Conservation (phyloP, 1,140 invertebrate genomes). For the Lucilia cuprina region DNA sequence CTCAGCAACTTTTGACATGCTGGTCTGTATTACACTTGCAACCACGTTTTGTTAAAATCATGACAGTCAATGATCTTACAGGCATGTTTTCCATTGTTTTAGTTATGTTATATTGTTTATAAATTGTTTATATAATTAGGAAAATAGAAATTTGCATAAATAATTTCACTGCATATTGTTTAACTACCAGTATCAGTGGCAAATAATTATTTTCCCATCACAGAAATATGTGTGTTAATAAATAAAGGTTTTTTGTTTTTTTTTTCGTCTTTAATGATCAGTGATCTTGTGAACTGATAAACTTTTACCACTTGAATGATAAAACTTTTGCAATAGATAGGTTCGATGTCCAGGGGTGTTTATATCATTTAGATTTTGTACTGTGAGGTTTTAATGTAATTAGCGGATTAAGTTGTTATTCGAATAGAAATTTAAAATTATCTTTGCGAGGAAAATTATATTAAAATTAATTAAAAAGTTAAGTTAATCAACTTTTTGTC, state of each 20-base stretch:
- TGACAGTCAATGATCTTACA: background rate
- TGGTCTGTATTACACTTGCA: background rate
- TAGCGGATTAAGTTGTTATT: too few species aligned
- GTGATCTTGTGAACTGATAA: background rate
- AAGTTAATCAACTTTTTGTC: background rate
- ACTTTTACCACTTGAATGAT: background rate
- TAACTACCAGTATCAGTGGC: background rate
- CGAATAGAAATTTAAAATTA: too few species aligned
- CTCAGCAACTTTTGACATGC: background rate
- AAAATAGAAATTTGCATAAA: slow-evolving; percentile 2
- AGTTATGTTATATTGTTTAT: background rate
- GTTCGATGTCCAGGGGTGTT: too few species aligned
- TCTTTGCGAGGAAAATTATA: too few species aligned
- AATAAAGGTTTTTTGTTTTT: background rate
- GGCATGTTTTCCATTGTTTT: background rate
- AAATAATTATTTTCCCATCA: background rate
- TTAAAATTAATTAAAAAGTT: too few species aligned
- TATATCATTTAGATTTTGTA: too few species aligned
- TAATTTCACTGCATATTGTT: background rate
- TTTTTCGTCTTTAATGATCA: background rate
- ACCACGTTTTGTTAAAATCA: background rate
- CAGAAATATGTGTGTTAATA: background rate
- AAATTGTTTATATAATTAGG: background rate
- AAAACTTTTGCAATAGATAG: too few species aligned
- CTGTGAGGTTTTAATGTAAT: too few species aligned